Conservation (phyloP, 2,797 vertebrate genomes). For the Sphaeramia orbicularis region DNA sequence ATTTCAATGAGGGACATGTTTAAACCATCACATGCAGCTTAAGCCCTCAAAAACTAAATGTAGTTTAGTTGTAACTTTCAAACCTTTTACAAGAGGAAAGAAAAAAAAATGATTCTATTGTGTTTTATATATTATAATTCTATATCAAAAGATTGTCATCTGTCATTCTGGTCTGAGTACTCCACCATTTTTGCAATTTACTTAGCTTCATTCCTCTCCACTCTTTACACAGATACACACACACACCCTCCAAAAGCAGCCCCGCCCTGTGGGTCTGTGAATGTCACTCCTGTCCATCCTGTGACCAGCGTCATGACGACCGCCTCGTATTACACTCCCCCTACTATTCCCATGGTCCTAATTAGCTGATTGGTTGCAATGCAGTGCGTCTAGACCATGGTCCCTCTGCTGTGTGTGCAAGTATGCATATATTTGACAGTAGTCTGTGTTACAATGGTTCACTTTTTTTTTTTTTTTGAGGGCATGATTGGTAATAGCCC, state of each 20-base stretch:
- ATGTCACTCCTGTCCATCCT: constrained; percentile 66
- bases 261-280: constrained; percentile 51
- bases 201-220: constrained; percentile 13
- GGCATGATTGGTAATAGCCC: neutral
- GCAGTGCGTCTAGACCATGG: constrained; percentile 40
- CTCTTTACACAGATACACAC: constrained; percentile 15
- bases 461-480: neutral
- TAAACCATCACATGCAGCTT: no score
- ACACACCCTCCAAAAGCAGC: constrained; percentile 28
- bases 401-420: constrained; percentile 22
- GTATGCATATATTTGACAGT: neutral
- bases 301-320: constrained; percentile 66
- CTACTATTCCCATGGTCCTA: constrained; percentile 68
- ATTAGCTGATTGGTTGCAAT: constrained; percentile 74
- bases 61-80: no score
- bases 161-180: constrained; percentile 28
- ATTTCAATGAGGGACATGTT: no score
- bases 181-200: constrained; percentile 7
- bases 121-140: no score
- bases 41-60: no score
- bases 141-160: neutral
- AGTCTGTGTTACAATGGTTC: neutral
- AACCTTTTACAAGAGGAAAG: no score
- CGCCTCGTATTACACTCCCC: constrained; percentile 49
- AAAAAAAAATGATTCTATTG: no score